These are phyloP conservation scores for Alsophila aescularia DNA, from an alignment of 2,888 invertebrate genomes.

Conservation along the genomic window DNA sequence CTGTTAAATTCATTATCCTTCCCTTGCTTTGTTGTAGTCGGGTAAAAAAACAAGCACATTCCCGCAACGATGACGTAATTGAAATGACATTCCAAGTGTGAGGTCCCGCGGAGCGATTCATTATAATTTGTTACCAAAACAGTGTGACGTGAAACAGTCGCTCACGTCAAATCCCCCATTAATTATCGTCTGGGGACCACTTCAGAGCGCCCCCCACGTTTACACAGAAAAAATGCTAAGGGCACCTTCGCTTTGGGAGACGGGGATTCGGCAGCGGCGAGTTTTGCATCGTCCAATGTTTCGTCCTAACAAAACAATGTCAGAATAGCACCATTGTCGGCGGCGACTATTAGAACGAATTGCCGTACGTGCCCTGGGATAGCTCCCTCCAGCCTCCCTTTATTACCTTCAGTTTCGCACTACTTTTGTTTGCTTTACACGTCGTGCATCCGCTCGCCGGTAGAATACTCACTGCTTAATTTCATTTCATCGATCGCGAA, in stretches of 20 bases:
- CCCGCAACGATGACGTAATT: conserved; percentile 62
- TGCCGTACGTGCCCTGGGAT: conserved; percentile 72
- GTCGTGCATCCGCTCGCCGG: conserved; percentile 53
- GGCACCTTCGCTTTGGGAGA: conserved; percentile 51
- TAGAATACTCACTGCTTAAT: conserved; percentile 56
- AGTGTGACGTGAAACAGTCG: conserved; percentile 73
- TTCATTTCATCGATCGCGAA: conserved; percentile 46
- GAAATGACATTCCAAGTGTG: conserved; percentile 72
- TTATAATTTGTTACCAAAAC: conserved; percentile 80
- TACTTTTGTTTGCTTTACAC: conserved; percentile 72
- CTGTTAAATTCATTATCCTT: too few species aligned
- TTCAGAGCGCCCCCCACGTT: conserved; percentile 75
- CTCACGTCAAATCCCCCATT: conserved; percentile 72
- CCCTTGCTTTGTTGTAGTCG: too few species aligned
- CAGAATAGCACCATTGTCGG: conserved; percentile 66
- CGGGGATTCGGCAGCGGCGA: conserved; percentile 48
- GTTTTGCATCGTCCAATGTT: conserved; percentile 71
- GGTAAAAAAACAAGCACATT: conserved; percentile 19
- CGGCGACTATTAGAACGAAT: conserved; percentile 77
- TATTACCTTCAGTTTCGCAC: conserved; percentile 71
- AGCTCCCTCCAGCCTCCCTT: conserved; percentile 59
- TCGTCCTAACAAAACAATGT: conserved; percentile 76
- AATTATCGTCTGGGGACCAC: conserved; percentile 73
- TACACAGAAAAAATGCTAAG: conserved; percentile 56
- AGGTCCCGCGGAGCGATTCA: conserved; percentile 72